Evolutionary conservation across 2,797 vertebrate species (phyloP), one percentile per base, ranked within the genome.

Genomic region (Sandelia bainsii): DNA sequence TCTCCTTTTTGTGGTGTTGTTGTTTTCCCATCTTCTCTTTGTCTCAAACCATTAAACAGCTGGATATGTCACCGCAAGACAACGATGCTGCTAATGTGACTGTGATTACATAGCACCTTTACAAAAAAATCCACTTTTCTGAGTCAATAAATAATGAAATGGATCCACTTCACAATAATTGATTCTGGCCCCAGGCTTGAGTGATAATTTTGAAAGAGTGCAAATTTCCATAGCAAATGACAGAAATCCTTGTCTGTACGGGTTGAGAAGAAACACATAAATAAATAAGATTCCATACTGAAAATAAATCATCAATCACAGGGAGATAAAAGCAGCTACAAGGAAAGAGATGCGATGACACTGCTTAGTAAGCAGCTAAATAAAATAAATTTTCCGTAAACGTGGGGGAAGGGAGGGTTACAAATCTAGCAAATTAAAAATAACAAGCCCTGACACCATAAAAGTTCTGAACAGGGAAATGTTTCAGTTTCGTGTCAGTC

Each of bases 111-210:
- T 32, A 81, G 42, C 34, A 71, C 62, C 51, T 69, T 57, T 40
- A 2, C 6, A 64, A 75, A 40, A 59, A 50, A 63, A 69, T 54
- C 34, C 45, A 63, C 37, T 75, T 65, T 19, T 51, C 50, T 29
- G 17, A 62, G 52, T 49, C 48, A 50, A 64, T 58, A 37, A 70
- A 75, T 56, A 49, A 76, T 66, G 14, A 75, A 79, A 70, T 3
- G 2, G 27, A 69, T 46, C 23, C 51, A 66, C 79, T 77, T 65
- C 42, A 65, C 8, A 29, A 79, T 75, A 60, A 77, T 19, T 61
- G 25, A 72, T 69, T 68, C 39, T 67, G 56, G 51, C 53, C 14
- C 13, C 23, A 39, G 22, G 64, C 62, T 71, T 2, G 0, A 77
- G 60, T n/a, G 64, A 17, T 52, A 46, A 37, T 72, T 53, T 45